Conservation (phyloP, 2,113 vertebrate genomes). For the Sclerurus mexicanus region DNA sequence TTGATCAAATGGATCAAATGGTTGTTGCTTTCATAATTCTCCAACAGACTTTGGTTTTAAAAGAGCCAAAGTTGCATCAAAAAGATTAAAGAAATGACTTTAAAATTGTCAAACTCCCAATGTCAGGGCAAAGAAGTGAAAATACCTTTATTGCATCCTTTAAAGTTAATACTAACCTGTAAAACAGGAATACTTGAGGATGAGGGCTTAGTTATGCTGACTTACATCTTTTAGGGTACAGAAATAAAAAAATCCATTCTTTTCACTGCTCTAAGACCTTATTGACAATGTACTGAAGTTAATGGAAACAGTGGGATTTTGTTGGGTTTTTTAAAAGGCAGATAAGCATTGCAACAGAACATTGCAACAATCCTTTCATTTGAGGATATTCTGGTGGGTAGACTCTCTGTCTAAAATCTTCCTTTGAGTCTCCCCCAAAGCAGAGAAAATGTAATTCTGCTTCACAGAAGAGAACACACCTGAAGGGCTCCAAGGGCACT, state of each 20-base stretch:
- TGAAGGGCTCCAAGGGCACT: not conserved
- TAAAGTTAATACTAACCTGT: not conserved
- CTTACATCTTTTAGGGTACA: not conserved
- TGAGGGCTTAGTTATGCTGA: not conserved
- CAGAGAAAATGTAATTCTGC: not conserved
- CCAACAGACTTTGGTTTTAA: not conserved
- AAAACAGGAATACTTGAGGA: not conserved
- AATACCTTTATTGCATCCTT: not conserved
- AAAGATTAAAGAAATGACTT: not conserved
- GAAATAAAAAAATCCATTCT: not conserved
- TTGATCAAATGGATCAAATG: not conserved
- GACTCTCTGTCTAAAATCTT: not conserved
- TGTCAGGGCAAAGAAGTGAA: not conserved
- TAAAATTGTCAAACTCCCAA: not conserved
- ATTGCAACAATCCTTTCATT: not conserved
- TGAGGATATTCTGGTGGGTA: not conserved
- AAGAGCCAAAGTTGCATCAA: not conserved
- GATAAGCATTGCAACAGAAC: not conserved
- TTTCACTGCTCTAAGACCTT: not conserved
- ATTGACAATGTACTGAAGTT: not conserved
- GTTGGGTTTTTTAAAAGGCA: not conserved
- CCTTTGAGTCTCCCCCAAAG: not conserved
- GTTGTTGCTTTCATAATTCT: not conserved
- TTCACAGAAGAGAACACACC: not conserved
- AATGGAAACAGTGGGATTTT: not conserved